Evolutionary conservation across 2,797 vertebrate genomes (phyloP), one percentile per base, ranked within the genome.

Genomic region (Columba guinea): DNA sequence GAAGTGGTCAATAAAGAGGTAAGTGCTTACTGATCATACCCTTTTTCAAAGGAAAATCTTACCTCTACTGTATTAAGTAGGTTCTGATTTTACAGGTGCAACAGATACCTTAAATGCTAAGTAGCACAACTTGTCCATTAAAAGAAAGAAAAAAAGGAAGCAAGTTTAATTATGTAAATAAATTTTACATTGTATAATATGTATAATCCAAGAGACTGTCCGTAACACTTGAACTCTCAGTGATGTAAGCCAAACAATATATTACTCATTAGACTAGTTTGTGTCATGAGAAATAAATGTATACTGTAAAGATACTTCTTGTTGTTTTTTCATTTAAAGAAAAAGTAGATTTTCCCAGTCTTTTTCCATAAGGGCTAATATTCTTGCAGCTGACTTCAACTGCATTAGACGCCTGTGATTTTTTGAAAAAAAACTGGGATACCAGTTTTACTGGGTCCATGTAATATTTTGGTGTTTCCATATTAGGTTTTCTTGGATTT

Each of bases 1-100:
- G 59, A 84, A 87, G 74, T 56, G 65, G 55, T 91, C 69, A 73
- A 76, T 91, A 81, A 87, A 92, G 52, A 84, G 58, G 35, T 60
- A 91, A 82, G 52, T 87, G 12, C 51, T 84, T 89, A 58, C 71
- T 71, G 64, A 60, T 74, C 35, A 30, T 79, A 46, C 6, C 7
- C 11, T 59, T 94, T 41, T 81, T 77, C 53, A 82, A 71, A 93
- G 27, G n/a, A 60, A 67, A 67, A 58, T 63, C 21, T 93, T 76
- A 35, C 8, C 20, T 69, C 22, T 58, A 7, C 26, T 67, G 7
- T 41, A 5, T 67, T 49, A 49, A 9, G 15, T 76, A 46, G n/a
- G 23, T 83, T 85, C 68, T 77, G 60, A 70, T 84, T 90, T 85
- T 74, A 52, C 48, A 41, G 16, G 22, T 55, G 6, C 22, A 39